These are phyloP conservation scores for Quadroppia sp. DNA, from an alignment of 2,888 invertebrate species.

Conservation along the genomic window DNA sequence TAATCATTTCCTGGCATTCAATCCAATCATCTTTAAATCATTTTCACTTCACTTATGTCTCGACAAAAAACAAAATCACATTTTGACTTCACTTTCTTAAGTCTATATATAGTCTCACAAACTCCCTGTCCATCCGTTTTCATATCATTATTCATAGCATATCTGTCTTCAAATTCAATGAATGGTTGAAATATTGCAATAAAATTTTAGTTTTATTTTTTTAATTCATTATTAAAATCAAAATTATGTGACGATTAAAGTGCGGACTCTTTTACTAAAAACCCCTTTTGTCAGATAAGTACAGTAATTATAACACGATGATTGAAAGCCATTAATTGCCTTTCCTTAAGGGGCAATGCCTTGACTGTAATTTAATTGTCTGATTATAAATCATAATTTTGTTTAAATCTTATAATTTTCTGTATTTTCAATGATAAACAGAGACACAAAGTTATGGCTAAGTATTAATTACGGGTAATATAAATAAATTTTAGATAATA, in stretches of 20 bases:
- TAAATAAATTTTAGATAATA: background rate
- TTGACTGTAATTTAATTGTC: constrained; percentile 15
- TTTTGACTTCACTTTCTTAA: too few relatives aligned
- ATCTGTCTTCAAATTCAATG: too few relatives aligned
- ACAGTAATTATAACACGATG: background rate
- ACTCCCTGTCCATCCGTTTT: too few relatives aligned
- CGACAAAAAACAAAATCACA: background rate
- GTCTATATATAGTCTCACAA: too few relatives aligned
- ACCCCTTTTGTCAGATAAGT: background rate
- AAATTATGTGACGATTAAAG: too few relatives aligned
- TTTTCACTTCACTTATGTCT: background rate
- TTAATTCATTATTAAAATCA: too few relatives aligned
- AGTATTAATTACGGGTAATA: constrained; percentile 24
- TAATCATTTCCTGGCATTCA: constrained; percentile 28
- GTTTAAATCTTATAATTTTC: background rate
- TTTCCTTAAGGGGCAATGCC: background rate
- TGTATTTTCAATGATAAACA: constrained; percentile 1
- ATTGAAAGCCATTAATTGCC: background rate
- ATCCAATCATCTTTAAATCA: background rate
- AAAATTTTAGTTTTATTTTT: too few relatives aligned
- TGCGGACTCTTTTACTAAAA: background rate
- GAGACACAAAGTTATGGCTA: background rate
- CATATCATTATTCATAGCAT: too few relatives aligned
- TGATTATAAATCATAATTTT: background rate
- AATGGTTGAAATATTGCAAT: too few relatives aligned